These are phyloP conservation scores for Plutomurus gul DNA, from an alignment of 1,140 invertebrate genomes.

Conservation along the genomic window DNA sequence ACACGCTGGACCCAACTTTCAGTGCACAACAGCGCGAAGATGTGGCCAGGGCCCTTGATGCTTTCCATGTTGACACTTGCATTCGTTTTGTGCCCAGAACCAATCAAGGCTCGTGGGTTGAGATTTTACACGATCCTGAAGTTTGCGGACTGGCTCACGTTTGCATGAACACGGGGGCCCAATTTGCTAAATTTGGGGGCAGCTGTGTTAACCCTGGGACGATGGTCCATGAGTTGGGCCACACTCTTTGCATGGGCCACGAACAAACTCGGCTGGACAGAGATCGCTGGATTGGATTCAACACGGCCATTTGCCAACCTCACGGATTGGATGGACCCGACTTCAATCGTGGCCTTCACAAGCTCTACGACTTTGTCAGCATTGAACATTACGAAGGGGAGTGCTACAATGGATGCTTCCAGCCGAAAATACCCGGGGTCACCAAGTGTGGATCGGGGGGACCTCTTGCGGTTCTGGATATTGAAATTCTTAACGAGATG, in stretches of 20 bases:
- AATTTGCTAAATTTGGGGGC: slow-evolving; percentile 52
- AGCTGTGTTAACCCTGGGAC: slow-evolving; percentile 46
- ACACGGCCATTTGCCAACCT: slow-evolving; percentile 48
- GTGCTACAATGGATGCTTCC: slow-evolving; percentile 52
- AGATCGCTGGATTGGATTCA: slow-evolving; percentile 47
- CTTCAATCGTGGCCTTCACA: slow-evolving; percentile 42
- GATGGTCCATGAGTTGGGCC: slow-evolving; percentile 50
- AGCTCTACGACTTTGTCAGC: slow-evolving; percentile 49
- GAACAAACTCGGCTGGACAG: slow-evolving; percentile 49
- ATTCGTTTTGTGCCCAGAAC: slow-evolving; percentile 49
- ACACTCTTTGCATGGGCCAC: slow-evolving; percentile 52
- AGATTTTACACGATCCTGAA: slow-evolving; percentile 43
- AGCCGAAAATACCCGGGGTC: slow-evolving; percentile 40
- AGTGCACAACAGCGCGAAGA: slow-evolving; percentile 36
- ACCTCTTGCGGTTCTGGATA: slow-evolving; percentile 45
- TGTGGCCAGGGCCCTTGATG: slow-evolving; percentile 42
- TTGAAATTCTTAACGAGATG: slow-evolving; percentile 50
- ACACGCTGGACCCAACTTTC: slow-evolving; percentile 48
- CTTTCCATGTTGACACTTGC: slow-evolving; percentile 44
- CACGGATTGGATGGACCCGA: slow-evolving; percentile 46
- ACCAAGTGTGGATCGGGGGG: slow-evolving; percentile 53
- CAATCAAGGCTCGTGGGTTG: slow-evolving; percentile 42
- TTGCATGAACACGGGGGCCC: slow-evolving; percentile 47
- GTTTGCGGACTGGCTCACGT: slow-evolving; percentile 49
- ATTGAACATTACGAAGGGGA: slow-evolving; percentile 53